phyloP scores from a whole-genome alignment of 2,113 vertebrate species.

The Plestiodon gilberti region DNA sequence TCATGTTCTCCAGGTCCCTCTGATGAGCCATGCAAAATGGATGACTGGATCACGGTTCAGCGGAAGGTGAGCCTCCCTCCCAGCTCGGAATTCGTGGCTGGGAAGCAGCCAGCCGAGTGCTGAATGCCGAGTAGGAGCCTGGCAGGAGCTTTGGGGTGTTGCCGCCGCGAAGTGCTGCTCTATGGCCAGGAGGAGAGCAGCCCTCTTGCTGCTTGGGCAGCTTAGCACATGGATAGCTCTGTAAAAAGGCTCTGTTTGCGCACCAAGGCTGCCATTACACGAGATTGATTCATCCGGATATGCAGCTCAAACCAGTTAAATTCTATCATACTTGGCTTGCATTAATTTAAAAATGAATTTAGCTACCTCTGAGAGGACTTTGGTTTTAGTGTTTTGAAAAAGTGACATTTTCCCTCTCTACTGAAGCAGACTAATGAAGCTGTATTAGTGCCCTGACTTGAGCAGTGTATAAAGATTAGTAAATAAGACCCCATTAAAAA shows the following conservation, averaged over 20 bases:
- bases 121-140: background rate
- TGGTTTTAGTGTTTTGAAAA: slow-evolving; percentile 76
- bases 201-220: slow-evolving; percentile 46
- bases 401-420: slow-evolving; percentile 67
- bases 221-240: slow-evolving; percentile 44
- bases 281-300: slow-evolving; percentile 71
- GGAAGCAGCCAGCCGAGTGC: background rate
- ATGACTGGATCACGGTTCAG: slow-evolving; percentile 35
- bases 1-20: slow-evolving; percentile 14
- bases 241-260: slow-evolving; percentile 62
- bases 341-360: slow-evolving; percentile 75
- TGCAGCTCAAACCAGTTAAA: slow-evolving; percentile 64
- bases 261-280: slow-evolving; percentile 59
- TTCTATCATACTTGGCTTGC: slow-evolving; percentile 62
- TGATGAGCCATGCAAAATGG: slow-evolving; percentile 34
- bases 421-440: slow-evolving; percentile 76
- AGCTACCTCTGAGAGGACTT: slow-evolving; percentile 72
- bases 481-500: slow-evolving; percentile 85
- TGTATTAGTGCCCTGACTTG: slow-evolving; percentile 75
- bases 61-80: slow-evolving; percentile 49
- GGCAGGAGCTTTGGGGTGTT: slow-evolving; percentile 15
- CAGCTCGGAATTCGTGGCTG: slow-evolving; percentile 12
- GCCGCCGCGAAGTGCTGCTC: slow-evolving; percentile 3
- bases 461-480: slow-evolving; percentile 83
- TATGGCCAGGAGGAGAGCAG: background rate